phyloP scores from a whole-genome alignment of 2,797 vertebrate genomes.

The Hypotaenidia okinawae region DNA sequence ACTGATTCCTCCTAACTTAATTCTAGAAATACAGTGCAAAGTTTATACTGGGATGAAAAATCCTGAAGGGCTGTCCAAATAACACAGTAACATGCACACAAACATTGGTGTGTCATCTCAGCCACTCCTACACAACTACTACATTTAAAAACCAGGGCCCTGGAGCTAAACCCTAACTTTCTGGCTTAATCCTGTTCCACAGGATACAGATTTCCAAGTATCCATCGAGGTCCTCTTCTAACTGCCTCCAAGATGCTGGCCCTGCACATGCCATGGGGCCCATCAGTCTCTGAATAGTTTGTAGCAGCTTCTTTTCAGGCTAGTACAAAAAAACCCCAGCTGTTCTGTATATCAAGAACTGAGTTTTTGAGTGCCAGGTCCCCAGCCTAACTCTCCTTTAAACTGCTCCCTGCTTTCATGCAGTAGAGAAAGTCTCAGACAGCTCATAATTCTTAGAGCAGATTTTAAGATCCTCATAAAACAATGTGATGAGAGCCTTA shows the following conservation, averaged over 20 bases:
- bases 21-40: background rate
- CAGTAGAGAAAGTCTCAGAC: background rate
- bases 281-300: background rate
- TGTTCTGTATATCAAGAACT: background rate
- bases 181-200: background rate
- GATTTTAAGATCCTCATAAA: background rate
- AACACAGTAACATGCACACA: background rate
- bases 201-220: background rate
- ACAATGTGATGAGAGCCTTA: background rate
- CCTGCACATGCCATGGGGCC: background rate
- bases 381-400: background rate
- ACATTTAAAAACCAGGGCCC: background rate
- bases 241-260: background rate
- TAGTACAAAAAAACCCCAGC: background rate
- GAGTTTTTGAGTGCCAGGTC: background rate
- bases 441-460: background rate
- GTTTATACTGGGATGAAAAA: background rate
- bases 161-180: background rate
- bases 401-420: background rate
- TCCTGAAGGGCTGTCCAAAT: background rate
- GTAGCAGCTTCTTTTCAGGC: background rate
- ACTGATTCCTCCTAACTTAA: background rate
- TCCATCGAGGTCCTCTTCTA: accelerated
- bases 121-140: background rate
- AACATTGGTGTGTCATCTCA: background rate